Evolutionary conservation across 2,888 invertebrate genomes (phyloP), one percentile per base, ranked within the genome.

Genomic region (Griposia aprilina): DNA sequence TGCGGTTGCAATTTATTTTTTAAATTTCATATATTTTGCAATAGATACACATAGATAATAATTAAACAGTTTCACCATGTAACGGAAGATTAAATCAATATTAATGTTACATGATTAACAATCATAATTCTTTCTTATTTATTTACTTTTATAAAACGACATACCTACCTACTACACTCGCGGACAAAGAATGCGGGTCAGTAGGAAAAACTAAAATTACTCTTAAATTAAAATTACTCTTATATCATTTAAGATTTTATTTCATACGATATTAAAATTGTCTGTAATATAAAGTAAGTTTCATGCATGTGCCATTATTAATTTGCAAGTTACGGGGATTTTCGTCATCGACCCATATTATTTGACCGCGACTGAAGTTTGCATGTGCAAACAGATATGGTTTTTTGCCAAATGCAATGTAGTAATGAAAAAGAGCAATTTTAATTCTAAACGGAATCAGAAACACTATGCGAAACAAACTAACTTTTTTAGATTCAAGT

Each of bases 21-120:
- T 65, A 74, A 83, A 83, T 84, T 74, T 77, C 85, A 75, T 36
- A 2, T 1, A 8, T 84, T 59, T 78, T 15, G 36, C 55, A 85
- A 82, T n/a, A 10, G 13, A 26, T 71, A 30, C 57, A 66, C 13
- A n/a, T 15, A 66, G n/a, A 68, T 41, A 26, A 41, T 48, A 50
- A 63, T 80, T 71, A 65, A 71, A 66, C 11, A 13, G 55, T 80
- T 82, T 15, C 80, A 69, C 26, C 11, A 75, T 45, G 23, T 36
- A 36, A 45, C 48, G 2, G 48, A 69, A 75, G 71, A 75, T 83
- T 67, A 10, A 23, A 80, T 63, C 57, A 15, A 20, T 11, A 23
- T 52, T 30, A 63, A 15, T 50, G 7, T 10, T 20, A 48, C 6
- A 26, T 26, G 10, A 26, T 65, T 57, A 8, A 4, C 8, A 26